A percentile compares a stretch with the other conserved stretches of the same genome.
Conservation (phyloP, 2,797 vertebrate species). For the Philypnodon macrostomus region DNA sequence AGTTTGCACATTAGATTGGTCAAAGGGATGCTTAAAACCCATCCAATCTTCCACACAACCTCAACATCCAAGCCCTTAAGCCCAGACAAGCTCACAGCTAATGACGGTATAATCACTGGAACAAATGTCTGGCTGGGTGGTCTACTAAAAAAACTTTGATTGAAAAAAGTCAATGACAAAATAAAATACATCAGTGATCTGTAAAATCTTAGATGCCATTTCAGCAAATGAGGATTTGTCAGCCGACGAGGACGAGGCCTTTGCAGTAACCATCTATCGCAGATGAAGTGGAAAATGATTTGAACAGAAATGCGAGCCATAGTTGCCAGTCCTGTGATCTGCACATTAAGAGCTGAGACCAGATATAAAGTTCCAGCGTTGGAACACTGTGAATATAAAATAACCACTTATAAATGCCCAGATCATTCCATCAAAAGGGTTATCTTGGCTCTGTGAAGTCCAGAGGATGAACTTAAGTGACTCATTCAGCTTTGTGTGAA, state of each 20-base stretch:
- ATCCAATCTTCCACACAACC: slow-evolving; percentile 46
- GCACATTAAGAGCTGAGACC: slow-evolving; percentile 35
- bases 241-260: slow-evolving; percentile 12
- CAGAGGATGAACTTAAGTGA: slow-evolving; percentile 54
- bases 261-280: slow-evolving; percentile 16
- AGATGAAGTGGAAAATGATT: slow-evolving; percentile 30
- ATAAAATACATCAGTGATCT: slow-evolving; percentile 19
- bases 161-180: slow-evolving; percentile 9
- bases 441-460: slow-evolving; percentile 40
- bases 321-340: slow-evolving; percentile 29
- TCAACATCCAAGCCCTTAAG: slow-evolving; percentile 22
- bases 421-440: slow-evolving; percentile 46
- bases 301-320: slow-evolving; percentile 24
- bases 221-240: slow-evolving; percentile 22
- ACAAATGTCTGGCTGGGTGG: slow-evolving; percentile 50
- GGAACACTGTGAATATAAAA: slow-evolving; percentile 42
- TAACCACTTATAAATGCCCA: slow-evolving; percentile 38
- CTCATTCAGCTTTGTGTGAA: slow-evolving; percentile 56
- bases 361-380: slow-evolving; percentile 51
- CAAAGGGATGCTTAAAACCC: slow-evolving; percentile 30
- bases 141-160: slow-evolving; percentile 44
- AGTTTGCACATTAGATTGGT: slow-evolving; percentile 48
- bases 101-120: slow-evolving; percentile 52
- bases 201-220: slow-evolving; percentile 11
- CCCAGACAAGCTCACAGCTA: slow-evolving; percentile 34